A percentile compares a stretch with the other conserved stretches of the same genome.
Evolutionary conservation across 1,140 invertebrate species (phyloP).

Genomic region (Lordiphosa stackelbergi): DNA sequence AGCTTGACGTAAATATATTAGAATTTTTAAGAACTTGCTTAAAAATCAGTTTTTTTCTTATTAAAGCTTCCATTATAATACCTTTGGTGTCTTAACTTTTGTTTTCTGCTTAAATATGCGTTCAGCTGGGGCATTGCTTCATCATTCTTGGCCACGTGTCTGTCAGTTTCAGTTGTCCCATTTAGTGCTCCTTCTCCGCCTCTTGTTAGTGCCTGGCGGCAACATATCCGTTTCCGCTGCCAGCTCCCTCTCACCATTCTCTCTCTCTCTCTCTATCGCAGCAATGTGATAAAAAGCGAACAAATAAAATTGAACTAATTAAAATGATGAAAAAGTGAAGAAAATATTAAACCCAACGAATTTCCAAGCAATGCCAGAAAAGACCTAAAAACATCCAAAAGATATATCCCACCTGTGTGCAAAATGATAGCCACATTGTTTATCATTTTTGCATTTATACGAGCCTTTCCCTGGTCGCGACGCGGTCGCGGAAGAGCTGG

Average conservation of each 20-base stretch:
- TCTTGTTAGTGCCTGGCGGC: slow-evolving; percentile 7
- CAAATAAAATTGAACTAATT: slow-evolving; percentile 22
- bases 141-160: slow-evolving; percentile 25
- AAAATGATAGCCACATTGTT: slow-evolving; percentile 76
- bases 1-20: too few species aligned
- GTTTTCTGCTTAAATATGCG: too few species aligned
- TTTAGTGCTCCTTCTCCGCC: not conserved
- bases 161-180: slow-evolving; percentile 13
- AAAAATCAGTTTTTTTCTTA: too few species aligned
- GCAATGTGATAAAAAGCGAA: not conserved
- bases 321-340: slow-evolving; percentile 17
- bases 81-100: too few species aligned
- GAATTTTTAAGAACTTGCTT: too few species aligned
- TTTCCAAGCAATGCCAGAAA: not conserved
- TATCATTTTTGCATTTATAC: slow-evolving; percentile 76
- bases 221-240: slow-evolving; percentile 17
- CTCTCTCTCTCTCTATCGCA: not conserved
- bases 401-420: not conserved
- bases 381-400: slow-evolving; percentile 6
- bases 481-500: slow-evolving; percentile 39
- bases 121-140: slow-evolving; percentile 12
- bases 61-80: too few species aligned
- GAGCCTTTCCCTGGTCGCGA: slow-evolving; percentile 73
- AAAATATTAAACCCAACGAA: not conserved
- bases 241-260: not conserved